A percentile compares a stretch with the other conserved stretches of the same genome.
Evolutionary conservation across 2,888 invertebrate genomes (phyloP).

Genomic region (Panzeria rudis): DNA sequence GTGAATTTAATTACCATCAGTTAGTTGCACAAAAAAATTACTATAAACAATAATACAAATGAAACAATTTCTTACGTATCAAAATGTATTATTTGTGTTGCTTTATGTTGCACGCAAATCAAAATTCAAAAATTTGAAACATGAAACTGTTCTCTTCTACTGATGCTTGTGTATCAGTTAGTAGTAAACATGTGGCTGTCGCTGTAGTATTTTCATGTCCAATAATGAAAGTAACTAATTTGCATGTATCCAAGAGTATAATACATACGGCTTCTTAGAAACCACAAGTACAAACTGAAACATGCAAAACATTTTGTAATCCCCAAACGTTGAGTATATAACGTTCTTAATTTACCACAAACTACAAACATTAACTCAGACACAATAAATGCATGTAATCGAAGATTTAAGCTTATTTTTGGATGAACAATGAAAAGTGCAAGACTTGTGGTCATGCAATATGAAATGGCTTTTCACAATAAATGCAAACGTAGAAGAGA

Average conservation of each 20-base stretch:
- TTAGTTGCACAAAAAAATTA: not conserved
- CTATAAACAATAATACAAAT: not conserved
- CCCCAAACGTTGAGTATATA: slow-evolving; percentile 34
- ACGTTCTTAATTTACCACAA: slow-evolving; percentile 54
- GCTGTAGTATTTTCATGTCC: not conserved
- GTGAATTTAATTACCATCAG: slow-evolving; percentile 8
- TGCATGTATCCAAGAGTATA: slow-evolving; percentile 45
- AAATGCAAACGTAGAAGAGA: not conserved
- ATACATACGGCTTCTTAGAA: slow-evolving; percentile 54
- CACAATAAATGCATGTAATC: slow-evolving; percentile 20
- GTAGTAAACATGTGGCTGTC: not conserved
- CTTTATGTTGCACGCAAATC: not conserved
- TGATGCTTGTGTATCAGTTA: not conserved
- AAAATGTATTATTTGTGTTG: not conserved
- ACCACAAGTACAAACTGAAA: slow-evolving; percentile 55
- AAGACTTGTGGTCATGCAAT: slow-evolving; percentile 20
- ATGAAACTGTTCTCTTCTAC: not conserved
- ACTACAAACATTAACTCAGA: slow-evolving; percentile 17
- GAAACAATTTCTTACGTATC: not conserved
- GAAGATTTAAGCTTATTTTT: slow-evolving; percentile 41
- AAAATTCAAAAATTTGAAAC: not conserved
- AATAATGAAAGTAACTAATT: slow-evolving; percentile 59
- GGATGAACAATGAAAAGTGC: slow-evolving; percentile 29
- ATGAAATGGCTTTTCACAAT: not conserved
- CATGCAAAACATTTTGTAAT: slow-evolving; percentile 61